These are phyloP conservation scores for Microchirus variegatus DNA, from an alignment of 2,797 vertebrate species.

Conservation along the genomic window DNA sequence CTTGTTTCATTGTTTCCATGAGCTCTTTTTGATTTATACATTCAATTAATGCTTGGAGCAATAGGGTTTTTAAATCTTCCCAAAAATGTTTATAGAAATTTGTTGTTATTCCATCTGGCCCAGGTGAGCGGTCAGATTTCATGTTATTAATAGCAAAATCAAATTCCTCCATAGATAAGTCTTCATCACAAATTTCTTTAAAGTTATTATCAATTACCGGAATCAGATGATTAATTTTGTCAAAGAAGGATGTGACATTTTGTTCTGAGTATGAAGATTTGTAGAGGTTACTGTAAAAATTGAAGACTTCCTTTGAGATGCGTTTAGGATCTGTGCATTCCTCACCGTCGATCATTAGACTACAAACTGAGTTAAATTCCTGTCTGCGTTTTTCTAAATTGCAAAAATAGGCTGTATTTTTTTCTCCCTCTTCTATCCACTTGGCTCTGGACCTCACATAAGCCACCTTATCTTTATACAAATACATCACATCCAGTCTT, in stretches of 20 bases:
- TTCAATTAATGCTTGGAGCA: neutral
- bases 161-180: neutral
- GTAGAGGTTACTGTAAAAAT: neutral
- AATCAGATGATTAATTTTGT: neutral
- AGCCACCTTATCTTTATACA: neutral
- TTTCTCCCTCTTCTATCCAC: neutral
- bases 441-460: neutral
- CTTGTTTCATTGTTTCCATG: neutral
- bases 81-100: conserved; percentile 5
- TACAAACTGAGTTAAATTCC: neutral
- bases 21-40: neutral
- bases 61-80: neutral
- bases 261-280: neutral
- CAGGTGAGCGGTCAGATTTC: neutral
- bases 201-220: neutral
- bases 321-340: neutral
- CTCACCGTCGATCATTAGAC: neutral
- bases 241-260: neutral
- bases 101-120: neutral
- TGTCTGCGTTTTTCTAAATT: neutral
- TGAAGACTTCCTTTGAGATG: neutral
- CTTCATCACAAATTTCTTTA: neutral
- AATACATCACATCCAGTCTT: neutral
- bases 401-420: neutral
- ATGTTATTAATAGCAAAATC: neutral